Evolutionary conservation across 2,797 vertebrate genomes (phyloP).

Genomic region (Chaetophractus vellerosus): DNA sequence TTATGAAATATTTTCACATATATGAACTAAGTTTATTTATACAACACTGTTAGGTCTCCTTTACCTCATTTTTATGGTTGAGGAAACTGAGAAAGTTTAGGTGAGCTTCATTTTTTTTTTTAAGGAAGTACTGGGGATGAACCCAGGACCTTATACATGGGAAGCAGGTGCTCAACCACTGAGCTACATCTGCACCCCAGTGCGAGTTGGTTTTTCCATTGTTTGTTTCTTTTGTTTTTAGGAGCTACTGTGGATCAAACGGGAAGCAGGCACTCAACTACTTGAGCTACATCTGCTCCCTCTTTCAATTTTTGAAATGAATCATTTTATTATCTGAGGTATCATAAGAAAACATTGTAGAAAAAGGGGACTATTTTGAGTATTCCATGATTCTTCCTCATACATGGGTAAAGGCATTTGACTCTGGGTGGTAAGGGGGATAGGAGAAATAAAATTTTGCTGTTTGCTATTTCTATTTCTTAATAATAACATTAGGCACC

Average conservation of each 20-base stretch:
- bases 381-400: slow-evolving; percentile 32
- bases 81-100: slow-evolving; percentile 19
- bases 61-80: neutral
- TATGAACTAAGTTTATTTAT: neutral
- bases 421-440: too few species aligned
- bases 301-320: neutral
- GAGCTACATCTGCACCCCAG: too few species aligned
- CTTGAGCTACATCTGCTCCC: too few species aligned
- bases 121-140: too few species aligned
- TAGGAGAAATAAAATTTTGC: neutral
- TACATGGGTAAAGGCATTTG: neutral
- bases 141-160: too few species aligned
- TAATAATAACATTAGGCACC: neutral
- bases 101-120: neutral
- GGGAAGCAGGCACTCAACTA: too few species aligned
- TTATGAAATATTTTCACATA: neutral
- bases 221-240: too few species aligned
- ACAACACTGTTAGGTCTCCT: neutral
- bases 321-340: slow-evolving; percentile 34
- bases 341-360: neutral
- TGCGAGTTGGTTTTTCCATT: too few species aligned
- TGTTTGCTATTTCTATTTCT: slow-evolving; percentile 17
- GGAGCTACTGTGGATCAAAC: too few species aligned
- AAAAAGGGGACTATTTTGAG: neutral
- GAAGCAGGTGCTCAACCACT: too few species aligned